Evolutionary conservation across 2,888 invertebrate species (phyloP), one percentile per base, ranked within the genome.

Genomic region (Malthinus seriepunctatus): DNA sequence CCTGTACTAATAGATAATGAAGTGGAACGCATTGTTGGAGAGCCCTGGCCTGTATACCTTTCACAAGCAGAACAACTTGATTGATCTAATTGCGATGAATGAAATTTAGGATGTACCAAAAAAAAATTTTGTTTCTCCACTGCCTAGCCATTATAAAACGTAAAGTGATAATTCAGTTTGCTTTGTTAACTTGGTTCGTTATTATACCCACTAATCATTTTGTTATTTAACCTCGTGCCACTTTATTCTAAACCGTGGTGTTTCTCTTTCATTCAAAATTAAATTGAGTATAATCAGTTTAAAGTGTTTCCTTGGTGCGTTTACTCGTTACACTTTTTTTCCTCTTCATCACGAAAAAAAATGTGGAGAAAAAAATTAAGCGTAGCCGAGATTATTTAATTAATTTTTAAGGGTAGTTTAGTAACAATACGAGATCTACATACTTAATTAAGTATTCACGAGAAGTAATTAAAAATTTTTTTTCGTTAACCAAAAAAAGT

Each of bases 131-230:
- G 2, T 23, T 23, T 23, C 23, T 2, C 5, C 23, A 5, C 23
- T 56, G 42, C 56, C 44, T 37, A 56, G 45, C 56, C 45, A 37
- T 32, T 38, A 50, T 15, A 37, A 47, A 57, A 35, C 49, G 39
- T 23, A 51, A 38, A 39, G 52, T 56, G 55, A 56, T 60, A 60
- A 60, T 56, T 60, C 14, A 51, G 60, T 60, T 60, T 54, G 59
- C 59, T 58, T 58, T 51, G 59, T 59, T 59, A 59, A 59, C 59
- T 60, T 46, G 47, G 34, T 51, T 60, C 59, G 50, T 60, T 59
- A 54, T 59, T 59, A 50, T 54, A 59, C 54, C 50, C 50, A 60
- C 59, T 60, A 55, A 60, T 60, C 59, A 60, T 60, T 60, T 35
- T 46, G 50, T 50, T 60, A 55, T 55, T 60, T 60, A 55, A 60